Conservation (phyloP, 1,140 invertebrate genomes). For the Goniozus legneri region DNA sequence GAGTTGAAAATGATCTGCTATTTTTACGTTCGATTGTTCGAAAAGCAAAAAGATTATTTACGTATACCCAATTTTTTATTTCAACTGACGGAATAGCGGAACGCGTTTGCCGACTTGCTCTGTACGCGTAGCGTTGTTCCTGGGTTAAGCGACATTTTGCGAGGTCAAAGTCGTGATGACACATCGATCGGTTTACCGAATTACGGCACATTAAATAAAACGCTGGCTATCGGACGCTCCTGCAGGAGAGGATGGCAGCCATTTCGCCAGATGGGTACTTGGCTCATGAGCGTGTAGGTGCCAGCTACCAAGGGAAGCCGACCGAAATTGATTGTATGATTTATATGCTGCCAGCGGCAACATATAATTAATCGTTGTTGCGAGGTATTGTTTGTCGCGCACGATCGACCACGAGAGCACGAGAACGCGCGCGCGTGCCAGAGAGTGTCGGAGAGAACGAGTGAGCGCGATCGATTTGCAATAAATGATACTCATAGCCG, state of each 20-base stretch:
- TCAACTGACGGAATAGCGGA: too few species aligned
- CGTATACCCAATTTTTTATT: too few species aligned
- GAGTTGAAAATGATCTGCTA: too few species aligned
- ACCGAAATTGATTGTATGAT: conserved; percentile 46
- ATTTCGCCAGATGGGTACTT: neutral
- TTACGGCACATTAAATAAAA: neutral
- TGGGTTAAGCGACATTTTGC: too few species aligned
- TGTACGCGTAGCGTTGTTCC: too few species aligned
- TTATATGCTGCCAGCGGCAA: conserved; percentile 44
- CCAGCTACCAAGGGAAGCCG: conserved; percentile 21
- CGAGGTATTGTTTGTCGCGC: conserved; percentile 34
- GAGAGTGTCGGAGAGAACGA: conserved; percentile 19
- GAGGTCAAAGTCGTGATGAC: neutral
- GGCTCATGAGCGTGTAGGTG: conserved; percentile 27
- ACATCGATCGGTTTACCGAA: neutral
- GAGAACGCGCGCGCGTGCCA: too few species aligned
- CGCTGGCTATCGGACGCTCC: neutral
- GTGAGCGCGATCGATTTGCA: conserved; percentile 40
- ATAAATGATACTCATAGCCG: conserved; percentile 38
- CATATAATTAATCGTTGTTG: conserved; percentile 46
- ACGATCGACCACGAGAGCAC: conserved; percentile 9
- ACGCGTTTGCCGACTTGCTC: too few species aligned
- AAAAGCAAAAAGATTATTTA: too few species aligned
- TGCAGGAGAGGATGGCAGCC: neutral
- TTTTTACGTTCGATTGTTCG: too few species aligned